Evolutionary conservation across 2,797 vertebrate genomes (phyloP).

Genomic region (Pachyuromys duprasi): DNA sequence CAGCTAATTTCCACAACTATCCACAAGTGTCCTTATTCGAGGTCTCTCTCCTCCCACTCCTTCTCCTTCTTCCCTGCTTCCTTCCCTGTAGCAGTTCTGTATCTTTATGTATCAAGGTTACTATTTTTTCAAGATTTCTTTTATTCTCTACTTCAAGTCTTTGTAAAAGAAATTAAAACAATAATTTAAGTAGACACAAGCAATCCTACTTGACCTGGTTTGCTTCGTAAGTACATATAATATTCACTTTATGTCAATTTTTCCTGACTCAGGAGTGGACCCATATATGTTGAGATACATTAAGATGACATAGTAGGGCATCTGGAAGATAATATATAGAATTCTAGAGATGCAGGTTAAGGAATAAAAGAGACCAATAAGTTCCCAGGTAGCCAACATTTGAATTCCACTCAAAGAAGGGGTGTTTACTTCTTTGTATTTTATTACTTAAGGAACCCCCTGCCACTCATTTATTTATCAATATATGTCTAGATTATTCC

Average conservation of each 20-base stretch:
- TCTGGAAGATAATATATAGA: neutral
- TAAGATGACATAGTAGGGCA: neutral
- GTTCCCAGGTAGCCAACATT: conserved; percentile 17
- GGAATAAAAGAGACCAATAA: conserved; percentile 38
- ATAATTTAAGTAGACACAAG: neutral
- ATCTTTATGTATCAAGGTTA: conserved; percentile 24
- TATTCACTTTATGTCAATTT: neutral
- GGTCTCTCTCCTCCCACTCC: neutral
- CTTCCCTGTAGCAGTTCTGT: neutral
- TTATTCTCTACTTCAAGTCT: conserved; percentile 35
- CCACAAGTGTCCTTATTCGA: neutral
- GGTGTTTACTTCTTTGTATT: neutral
- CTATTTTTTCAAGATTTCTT: conserved; percentile 22
- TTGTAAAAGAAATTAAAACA: conserved; percentile 38
- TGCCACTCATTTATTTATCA: neutral
- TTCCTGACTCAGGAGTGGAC: neutral
- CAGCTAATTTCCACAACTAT: conserved; percentile 7
- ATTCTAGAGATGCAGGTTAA: conserved; percentile 30
- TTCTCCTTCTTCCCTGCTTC: no score
- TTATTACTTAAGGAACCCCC: neutral
- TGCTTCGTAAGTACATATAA: conserved; percentile 13
- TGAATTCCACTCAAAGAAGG: conserved; percentile 30
- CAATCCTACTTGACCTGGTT: conserved; percentile 21
- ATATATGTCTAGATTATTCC: neutral
- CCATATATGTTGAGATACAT: neutral